Conservation (phyloP, 2,888 invertebrate species). For the Epinotia bilunana region DNA sequence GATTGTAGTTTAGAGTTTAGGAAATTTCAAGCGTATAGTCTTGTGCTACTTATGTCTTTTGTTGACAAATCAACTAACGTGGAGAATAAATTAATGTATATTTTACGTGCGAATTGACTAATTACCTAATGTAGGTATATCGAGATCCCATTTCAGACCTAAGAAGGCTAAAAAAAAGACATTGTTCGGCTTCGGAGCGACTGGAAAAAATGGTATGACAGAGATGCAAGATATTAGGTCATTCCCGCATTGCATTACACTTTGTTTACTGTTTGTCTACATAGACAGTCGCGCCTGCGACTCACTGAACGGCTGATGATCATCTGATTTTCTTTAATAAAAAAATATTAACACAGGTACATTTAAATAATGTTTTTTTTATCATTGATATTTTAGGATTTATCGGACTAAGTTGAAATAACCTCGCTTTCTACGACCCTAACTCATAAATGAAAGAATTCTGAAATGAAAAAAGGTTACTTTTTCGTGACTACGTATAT, state of each 20-base stretch:
- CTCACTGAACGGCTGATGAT: not conserved
- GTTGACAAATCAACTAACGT: not conserved
- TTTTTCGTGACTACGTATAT: not conserved
- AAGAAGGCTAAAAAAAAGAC: too few relatives aligned
- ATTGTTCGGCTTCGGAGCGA: not conserved
- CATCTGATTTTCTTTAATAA: too few relatives aligned
- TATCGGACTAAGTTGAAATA: too few relatives aligned
- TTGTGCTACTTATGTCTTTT: not conserved
- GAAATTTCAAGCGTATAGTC: not conserved
- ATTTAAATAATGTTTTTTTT: too few relatives aligned
- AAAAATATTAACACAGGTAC: too few relatives aligned
- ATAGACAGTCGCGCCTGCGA: not conserved
- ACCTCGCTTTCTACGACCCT: too few relatives aligned
- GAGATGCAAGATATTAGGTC: not conserved
- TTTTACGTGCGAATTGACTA: too few relatives aligned
- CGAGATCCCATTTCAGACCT: too few relatives aligned
- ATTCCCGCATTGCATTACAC: not conserved
- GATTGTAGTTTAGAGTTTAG: not conserved
- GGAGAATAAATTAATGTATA: too few relatives aligned
- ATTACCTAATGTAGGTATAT: too few relatives aligned
- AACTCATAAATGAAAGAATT: not conserved
- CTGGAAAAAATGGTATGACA: not conserved
- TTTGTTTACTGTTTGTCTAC: not conserved
- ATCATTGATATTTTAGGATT: too few relatives aligned
- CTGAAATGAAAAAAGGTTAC: not conserved